phyloP scores from a whole-genome alignment of 2,888 invertebrate species.

The Philonicus albiceps region DNA sequence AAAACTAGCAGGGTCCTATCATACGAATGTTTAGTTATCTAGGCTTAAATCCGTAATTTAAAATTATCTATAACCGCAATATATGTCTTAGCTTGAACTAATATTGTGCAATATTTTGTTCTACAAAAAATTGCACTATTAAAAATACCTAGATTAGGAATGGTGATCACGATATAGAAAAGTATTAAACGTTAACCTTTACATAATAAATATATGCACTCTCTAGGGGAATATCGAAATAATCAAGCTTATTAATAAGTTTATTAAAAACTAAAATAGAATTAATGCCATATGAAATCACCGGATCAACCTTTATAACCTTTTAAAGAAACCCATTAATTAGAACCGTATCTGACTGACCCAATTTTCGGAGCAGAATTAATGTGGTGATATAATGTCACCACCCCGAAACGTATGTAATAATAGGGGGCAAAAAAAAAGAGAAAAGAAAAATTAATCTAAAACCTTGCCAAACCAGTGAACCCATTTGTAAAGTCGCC shows the following conservation, averaged over 20 bases:
- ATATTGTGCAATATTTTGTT: too few species aligned
- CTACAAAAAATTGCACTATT: too few species aligned
- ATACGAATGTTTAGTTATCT: too few species aligned
- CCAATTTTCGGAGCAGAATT: background rate
- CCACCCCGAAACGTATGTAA: background rate
- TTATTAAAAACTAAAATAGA: background rate
- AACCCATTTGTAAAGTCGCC: conserved; percentile 36
- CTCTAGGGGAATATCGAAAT: background rate
- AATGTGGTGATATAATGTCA: background rate
- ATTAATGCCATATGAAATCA: background rate
- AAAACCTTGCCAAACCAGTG: conserved; percentile 8
- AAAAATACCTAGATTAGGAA: too few species aligned
- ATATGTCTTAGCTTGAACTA: too few species aligned
- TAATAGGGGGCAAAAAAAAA: background rate
- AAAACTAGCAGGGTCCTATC: too few species aligned
- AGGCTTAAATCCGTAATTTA: too few species aligned
- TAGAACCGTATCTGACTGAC: background rate
- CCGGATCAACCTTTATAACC: background rate
- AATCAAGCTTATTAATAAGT: background rate
- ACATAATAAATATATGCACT: background rate
- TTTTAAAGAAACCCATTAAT: background rate
- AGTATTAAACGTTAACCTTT: background rate
- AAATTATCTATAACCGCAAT: too few species aligned
- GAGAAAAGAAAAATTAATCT: background rate
- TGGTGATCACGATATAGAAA: too few species aligned